phyloP scores from a whole-genome alignment of 2,797 vertebrate genomes.

The Pseudochromis fuscus region DNA sequence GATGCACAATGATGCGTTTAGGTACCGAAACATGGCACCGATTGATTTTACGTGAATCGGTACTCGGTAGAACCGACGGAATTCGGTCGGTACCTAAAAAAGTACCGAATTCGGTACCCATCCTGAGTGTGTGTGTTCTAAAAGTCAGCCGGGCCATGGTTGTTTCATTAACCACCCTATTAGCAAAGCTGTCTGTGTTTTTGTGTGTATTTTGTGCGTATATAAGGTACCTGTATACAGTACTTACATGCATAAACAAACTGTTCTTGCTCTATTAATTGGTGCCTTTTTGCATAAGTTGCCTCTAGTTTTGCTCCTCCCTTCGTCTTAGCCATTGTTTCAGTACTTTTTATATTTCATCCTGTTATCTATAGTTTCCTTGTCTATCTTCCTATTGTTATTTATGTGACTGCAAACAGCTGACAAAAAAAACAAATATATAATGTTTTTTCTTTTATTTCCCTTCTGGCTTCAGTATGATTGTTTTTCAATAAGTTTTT shows the following conservation, averaged over 20 bases:
- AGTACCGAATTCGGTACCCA: too few relatives aligned
- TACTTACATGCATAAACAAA: background rate
- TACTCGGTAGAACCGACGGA: too few relatives aligned
- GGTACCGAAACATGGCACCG: too few relatives aligned
- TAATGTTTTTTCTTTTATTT: background rate
- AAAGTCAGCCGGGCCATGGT: conserved; percentile 38
- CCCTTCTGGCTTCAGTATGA: conserved; percentile 16
- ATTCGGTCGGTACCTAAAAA: too few relatives aligned
- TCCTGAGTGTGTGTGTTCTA: background rate
- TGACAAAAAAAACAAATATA: conserved; percentile 26
- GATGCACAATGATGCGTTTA: too few relatives aligned
- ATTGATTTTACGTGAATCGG: too few relatives aligned
- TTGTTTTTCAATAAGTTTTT: conserved; percentile 16
- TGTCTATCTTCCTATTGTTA: conserved; percentile 20
- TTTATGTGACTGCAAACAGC: conserved; percentile 35
- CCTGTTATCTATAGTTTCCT: conserved; percentile 15
- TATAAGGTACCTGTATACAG: background rate
- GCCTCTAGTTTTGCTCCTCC: background rate
- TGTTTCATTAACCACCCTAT: conserved; percentile 20
- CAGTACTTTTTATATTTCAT: background rate
- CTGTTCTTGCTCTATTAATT: background rate
- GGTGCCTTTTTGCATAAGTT: background rate
- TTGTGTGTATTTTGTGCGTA: too few relatives aligned
- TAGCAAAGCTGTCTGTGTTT: conserved; percentile 15
- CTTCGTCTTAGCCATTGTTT: background rate